Evolutionary conservation across 2,888 invertebrate genomes (phyloP), one percentile per base, ranked within the genome.

Genomic region (Dorcus parallelipipedus): DNA sequence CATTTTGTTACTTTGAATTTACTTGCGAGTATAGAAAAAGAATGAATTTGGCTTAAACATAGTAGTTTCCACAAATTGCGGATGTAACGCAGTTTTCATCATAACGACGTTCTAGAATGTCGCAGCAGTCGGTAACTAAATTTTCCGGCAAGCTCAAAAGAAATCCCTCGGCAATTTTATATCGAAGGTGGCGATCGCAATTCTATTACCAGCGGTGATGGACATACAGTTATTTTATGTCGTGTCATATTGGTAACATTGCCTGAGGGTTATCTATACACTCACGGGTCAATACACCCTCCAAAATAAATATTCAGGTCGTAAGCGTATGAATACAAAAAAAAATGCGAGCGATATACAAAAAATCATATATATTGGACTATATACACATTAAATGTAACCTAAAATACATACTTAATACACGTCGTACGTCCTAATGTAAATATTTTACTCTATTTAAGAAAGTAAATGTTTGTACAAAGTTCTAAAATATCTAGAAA

Each of bases 401-500:
- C 74, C 68, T 71, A 71, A 77, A 76, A 74, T 78, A 77, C 76
- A 75, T 73, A 70, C 26, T 33, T 33, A 33, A 33, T 33, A 33
- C 26, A 33, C 26, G 26, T 33, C 26, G 69, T 73, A 75, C 72
- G 74, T 67, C 71, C 73, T 69, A 75, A 75, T 75, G 73, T 71
- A 73, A 70, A 74, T 59, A 70, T 70, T 72, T 74, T 66, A 60
- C 62, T 61, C 60, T 64, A 64, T 58, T 61, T 64, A 68, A 69
- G 71, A 69, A 64, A 65, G 60, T 58, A 63, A 63, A 63, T 65
- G 68, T 76, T 74, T 77, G 76, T 77, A 77, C 77, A 77, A 77
- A 74, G 73, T 63, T 74, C 77, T 78, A 78, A 77, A 77, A 77
- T 76, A 73, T 74, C 78, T 79, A 78, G 70, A 79, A 78, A 79